phyloP scores from a whole-genome alignment of 1,140 invertebrate genomes.

The Apis cerana region DNA sequence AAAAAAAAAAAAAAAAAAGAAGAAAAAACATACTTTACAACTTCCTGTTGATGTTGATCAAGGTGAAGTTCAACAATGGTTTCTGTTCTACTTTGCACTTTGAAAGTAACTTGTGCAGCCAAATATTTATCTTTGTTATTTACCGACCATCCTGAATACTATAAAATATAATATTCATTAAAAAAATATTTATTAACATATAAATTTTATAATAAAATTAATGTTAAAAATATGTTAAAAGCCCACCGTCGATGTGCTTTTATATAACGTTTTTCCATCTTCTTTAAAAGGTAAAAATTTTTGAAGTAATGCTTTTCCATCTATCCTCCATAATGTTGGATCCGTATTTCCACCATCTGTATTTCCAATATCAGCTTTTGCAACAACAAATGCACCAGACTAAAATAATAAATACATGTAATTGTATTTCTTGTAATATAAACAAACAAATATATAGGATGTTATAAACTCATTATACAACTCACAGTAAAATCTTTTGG shows the following conservation, averaged over 20 bases:
- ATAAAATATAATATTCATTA: slow-evolving; percentile 64
- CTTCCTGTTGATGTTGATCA: slow-evolving; percentile 72
- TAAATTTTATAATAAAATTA: not conserved
- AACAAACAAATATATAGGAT: not conserved
- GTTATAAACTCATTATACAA: not conserved
- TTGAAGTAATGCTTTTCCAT: slow-evolving; percentile 89
- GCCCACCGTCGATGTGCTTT: slow-evolving; percentile 89
- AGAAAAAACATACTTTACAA: slow-evolving; percentile 72
- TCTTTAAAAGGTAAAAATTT: slow-evolving; percentile 89
- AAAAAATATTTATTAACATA: slow-evolving; percentile 18
- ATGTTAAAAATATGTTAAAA: not conserved
- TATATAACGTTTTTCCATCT: slow-evolving; percentile 86
- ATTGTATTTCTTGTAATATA: not conserved
- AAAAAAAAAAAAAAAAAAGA: not conserved
- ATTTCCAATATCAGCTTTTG: slow-evolving; percentile 83
- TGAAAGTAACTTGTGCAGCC: slow-evolving; percentile 80
- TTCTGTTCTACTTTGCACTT: slow-evolving; percentile 81
- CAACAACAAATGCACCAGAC: slow-evolving; percentile 86
- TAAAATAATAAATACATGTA: slow-evolving; percentile 72
- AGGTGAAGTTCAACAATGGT: slow-evolving; percentile 81
- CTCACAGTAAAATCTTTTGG: slow-evolving; percentile 80
- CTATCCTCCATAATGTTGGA: slow-evolving; percentile 89
- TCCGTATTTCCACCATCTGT: slow-evolving; percentile 79
- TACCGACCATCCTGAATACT: slow-evolving; percentile 87
- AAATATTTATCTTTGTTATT: slow-evolving; percentile 86